Conservation (phyloP, 2,113 vertebrate genomes). For the Coracopsis vasa region DNA sequence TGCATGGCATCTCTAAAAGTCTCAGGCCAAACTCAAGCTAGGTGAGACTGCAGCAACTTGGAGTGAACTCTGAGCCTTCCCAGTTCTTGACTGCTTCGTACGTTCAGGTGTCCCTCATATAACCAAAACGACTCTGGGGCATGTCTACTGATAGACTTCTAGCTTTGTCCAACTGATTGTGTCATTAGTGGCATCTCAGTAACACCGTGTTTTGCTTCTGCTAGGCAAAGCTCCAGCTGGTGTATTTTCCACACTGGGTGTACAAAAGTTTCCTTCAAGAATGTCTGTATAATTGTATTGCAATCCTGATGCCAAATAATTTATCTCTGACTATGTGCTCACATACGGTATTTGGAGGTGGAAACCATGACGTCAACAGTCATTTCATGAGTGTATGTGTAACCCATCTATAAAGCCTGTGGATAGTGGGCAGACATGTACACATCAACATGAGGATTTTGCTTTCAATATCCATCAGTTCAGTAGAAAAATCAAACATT, state of each 20-base stretch:
- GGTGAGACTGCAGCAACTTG: not conserved
- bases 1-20: not conserved
- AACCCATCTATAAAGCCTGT: not conserved
- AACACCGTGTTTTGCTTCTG: not conserved
- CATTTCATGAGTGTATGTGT: not conserved
- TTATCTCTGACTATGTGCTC: not conserved
- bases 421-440: not conserved
- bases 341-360: fast-evolving
- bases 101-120: not conserved
- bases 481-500: not conserved
- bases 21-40: not conserved
- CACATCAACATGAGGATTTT: not conserved
- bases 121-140: not conserved
- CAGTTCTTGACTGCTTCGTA: not conserved
- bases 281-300: not conserved
- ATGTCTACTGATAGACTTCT: not conserved
- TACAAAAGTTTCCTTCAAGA: not conserved
- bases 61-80: not conserved
- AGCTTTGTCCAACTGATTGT: not conserved
- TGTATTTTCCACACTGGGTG: not conserved
- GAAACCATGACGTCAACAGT: not conserved
- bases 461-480: not conserved
- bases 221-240: not conserved
- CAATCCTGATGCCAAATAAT: not conserved
- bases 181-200: not conserved